These are phyloP conservation scores for Aphaenogaster rudis DNA, from an alignment of 1,140 invertebrate species.

Conservation along the genomic window DNA sequence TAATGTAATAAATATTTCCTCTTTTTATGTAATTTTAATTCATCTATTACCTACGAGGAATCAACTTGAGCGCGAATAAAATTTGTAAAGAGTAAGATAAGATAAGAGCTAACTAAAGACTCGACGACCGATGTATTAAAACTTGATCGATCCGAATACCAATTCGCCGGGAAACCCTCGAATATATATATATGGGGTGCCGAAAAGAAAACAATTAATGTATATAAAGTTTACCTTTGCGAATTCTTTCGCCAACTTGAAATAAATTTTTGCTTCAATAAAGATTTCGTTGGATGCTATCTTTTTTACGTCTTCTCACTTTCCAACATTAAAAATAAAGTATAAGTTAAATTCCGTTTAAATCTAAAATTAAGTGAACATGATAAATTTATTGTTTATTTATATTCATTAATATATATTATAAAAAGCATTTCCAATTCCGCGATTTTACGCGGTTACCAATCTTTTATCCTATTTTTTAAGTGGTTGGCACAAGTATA, in stretches of 20 bases:
- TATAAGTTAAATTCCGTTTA: background rate
- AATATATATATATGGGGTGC: conserved; percentile 22
- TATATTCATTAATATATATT: background rate
- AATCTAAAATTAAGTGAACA: background rate
- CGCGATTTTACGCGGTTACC: background rate
- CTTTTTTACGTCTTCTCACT: background rate
- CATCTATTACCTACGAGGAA: background rate
- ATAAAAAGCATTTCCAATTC: background rate
- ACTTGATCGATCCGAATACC: conserved; percentile 40
- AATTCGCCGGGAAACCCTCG: conserved; percentile 23
- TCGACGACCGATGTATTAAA: conserved; percentile 40
- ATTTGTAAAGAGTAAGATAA: background rate
- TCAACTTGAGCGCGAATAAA: background rate
- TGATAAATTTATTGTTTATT: background rate
- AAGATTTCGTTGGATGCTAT: background rate
- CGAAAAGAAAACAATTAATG: background rate
- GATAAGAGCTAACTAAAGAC: background rate
- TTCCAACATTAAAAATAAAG: background rate
- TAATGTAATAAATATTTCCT: background rate
- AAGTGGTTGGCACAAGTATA: background rate
- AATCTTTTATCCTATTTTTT: background rate
- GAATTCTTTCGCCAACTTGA: background rate
- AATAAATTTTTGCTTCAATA: background rate
- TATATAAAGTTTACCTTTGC: background rate
- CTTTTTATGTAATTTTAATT: conserved; percentile 19